These are phyloP conservation scores for Hirtodrosophila duncani DNA, from an alignment of 2,888 invertebrate species.

Conservation along the genomic window DNA sequence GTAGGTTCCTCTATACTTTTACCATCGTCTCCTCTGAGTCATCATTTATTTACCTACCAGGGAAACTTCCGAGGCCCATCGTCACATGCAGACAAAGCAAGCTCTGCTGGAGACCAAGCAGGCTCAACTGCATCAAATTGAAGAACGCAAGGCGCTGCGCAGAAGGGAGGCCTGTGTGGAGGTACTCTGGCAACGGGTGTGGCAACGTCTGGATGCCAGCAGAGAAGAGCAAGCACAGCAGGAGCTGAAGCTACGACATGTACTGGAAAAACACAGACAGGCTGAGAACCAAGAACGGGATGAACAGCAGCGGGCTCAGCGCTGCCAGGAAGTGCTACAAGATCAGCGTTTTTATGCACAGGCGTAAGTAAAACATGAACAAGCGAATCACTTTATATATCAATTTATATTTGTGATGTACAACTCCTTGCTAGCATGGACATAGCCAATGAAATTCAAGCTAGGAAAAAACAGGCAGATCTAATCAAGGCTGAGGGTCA, in stretches of 20 bases:
- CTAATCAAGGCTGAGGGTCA: neutral
- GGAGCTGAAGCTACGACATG: slow-evolving; percentile 16
- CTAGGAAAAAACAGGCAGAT: neutral
- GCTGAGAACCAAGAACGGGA: slow-evolving; percentile 16
- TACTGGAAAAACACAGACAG: slow-evolving; percentile 20
- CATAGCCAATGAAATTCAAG: slow-evolving; percentile 17
- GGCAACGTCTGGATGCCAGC: slow-evolving; percentile 31
- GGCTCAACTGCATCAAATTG: slow-evolving; percentile 54
- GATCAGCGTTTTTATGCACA: slow-evolving; percentile 16
- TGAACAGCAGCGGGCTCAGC: slow-evolving; percentile 1
- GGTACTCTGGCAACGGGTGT: slow-evolving; percentile 38
- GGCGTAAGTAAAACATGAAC: slow-evolving; percentile 23
- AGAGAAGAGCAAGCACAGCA: slow-evolving; percentile 23
- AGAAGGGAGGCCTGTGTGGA: slow-evolving; percentile 36
- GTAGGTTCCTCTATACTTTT: slow-evolving; percentile 12
- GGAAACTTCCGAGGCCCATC: slow-evolving; percentile 51
- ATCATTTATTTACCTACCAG: no score
- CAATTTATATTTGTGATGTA: neutral
- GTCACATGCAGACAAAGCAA: slow-evolving; percentile 49
- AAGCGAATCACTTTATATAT: neutral
- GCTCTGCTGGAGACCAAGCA: slow-evolving; percentile 47
- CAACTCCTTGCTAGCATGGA: slow-evolving; percentile 4
- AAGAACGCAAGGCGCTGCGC: slow-evolving; percentile 32
- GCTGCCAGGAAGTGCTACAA: neutral
- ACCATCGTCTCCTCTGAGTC: rapidly evolving